Evolutionary conservation across 2,888 invertebrate species (phyloP).

Genomic region (Helobdella robusta): DNA sequence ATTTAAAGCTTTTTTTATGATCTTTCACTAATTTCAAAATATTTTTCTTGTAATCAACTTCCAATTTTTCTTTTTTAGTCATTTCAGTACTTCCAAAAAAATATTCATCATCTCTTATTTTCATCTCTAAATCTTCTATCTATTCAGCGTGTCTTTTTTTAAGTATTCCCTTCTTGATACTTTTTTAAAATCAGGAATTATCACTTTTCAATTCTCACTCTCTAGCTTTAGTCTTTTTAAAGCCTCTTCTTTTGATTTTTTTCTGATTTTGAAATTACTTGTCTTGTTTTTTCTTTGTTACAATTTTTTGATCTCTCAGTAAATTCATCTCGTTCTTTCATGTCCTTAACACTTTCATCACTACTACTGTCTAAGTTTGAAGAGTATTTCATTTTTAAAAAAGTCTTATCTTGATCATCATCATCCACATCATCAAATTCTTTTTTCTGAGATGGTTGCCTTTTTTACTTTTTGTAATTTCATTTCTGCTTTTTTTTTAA

Average conservation of each 20-base stretch:
- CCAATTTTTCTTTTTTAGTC: constrained; percentile 72
- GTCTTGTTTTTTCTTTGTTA: constrained; percentile 78
- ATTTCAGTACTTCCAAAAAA: constrained; percentile 77
- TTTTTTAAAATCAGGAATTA: constrained; percentile 75
- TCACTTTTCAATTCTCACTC: constrained; percentile 71
- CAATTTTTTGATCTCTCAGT: constrained; percentile 73
- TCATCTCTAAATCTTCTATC: constrained; percentile 83
- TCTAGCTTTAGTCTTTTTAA: constrained; percentile 80
- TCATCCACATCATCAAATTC: no score
- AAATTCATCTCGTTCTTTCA: constrained; percentile 88
- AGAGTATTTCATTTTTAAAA: no score
- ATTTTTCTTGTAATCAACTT: constrained; percentile 80
- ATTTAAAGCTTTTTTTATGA: constrained; percentile 85
- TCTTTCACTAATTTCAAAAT: constrained; percentile 81
- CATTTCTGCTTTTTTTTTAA: no score
- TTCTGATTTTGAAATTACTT: constrained; percentile 54
- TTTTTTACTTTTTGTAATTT: no score
- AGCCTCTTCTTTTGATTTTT: constrained; percentile 61
- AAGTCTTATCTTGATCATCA: no score
- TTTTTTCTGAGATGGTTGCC: no score
- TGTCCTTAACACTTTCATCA: constrained; percentile 35
- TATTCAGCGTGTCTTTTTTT: constrained; percentile 91
- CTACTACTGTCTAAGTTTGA: no score
- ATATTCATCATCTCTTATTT: constrained; percentile 89
- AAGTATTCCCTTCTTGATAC: constrained; percentile 87